Evolutionary conservation across 2,888 invertebrate species (phyloP), one percentile per base, ranked within the genome.

Genomic region (Rugalucina vietnamica): DNA sequence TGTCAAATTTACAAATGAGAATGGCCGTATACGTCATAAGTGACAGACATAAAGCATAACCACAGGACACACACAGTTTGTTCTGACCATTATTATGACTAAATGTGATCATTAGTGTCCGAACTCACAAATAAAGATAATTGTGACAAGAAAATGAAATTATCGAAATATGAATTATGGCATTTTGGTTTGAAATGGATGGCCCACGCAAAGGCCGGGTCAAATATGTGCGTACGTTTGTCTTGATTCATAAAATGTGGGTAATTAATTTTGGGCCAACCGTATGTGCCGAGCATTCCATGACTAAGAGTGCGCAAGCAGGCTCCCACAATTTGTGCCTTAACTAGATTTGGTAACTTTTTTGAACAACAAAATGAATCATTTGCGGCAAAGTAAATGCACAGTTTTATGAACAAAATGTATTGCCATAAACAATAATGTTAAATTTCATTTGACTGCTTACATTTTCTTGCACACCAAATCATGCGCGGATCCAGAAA

Each of bases 31-130:
- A 24, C 32, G 65, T 65, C 65, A 65, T 65, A 65, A 65, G 3
- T 65, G 65, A 65, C 21, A 21, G 65, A 34, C 65, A 65, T 65
- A 34, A 65, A 29, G 65, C 24, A 65, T 65, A 65, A 65, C 65
- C 65, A 65, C 65, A 65, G 65, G 65, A 65, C 65, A 65, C 65
- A 32, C 65, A 65, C 65, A 65, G 32, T 34, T 65, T n/a, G 65
- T 32, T 12, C 8, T 65, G 65, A 34, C 34, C 65, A 65, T 65
- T 65, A 65, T 12, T 4, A 29, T 65, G 65, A 65, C 65, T 65
- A 65, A 65, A 65, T 14, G 34, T 34, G 65, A 65, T 34, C 4
- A 65, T 65, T 65, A 65, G 65, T 65, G 65, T 65, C 65, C 60
- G 27, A 29, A 5, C 29, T 27, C 29, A 24, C n/a, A 65, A 65